A percentile compares a stretch with the other conserved stretches of the same genome.
These are phyloP conservation scores for Hapalemur alaotrensis DNA, from an alignment of 2,797 vertebrate genomes.

Conservation along the genomic window DNA sequence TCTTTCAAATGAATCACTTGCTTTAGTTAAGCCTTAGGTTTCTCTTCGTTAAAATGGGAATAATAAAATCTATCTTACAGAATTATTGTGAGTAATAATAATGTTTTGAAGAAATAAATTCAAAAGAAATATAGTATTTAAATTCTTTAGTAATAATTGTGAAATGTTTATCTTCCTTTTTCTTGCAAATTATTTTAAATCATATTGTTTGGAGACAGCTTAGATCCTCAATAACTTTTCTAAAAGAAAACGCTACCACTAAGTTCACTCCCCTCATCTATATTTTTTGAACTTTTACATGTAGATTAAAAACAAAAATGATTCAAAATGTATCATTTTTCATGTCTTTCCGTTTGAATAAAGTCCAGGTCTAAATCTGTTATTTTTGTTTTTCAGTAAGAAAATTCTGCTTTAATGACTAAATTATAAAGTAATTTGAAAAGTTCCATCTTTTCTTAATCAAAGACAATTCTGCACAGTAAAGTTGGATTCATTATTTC, in stretches of 20 bases:
- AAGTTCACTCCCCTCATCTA: not conserved
- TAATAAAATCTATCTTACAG: not conserved
- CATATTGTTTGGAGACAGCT: not conserved
- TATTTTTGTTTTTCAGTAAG: not conserved
- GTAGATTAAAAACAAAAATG: not conserved
- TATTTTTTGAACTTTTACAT: slow-evolving; percentile 8
- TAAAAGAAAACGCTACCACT: not conserved
- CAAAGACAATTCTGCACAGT: not conserved
- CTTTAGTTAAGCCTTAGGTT: not conserved
- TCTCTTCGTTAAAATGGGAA: not conserved
- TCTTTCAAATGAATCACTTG: not conserved
- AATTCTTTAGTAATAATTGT: not conserved
- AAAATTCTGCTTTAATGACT: not conserved
- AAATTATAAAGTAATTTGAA: slow-evolving; percentile 11
- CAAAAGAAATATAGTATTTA: not conserved
- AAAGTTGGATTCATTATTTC: not conserved
- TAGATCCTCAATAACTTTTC: not conserved
- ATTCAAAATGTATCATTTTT: not conserved
- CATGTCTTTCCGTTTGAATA: not conserved
- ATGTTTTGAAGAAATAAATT: not conserved
- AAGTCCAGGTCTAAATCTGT: not conserved
- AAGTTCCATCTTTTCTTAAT: not conserved
- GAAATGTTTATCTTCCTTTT: not conserved
- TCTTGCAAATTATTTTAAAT: not conserved
- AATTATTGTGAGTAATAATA: not conserved